Evolutionary conservation across 2,113 vertebrate species (phyloP).

Genomic region (Brachionichthys hirsutus): DNA sequence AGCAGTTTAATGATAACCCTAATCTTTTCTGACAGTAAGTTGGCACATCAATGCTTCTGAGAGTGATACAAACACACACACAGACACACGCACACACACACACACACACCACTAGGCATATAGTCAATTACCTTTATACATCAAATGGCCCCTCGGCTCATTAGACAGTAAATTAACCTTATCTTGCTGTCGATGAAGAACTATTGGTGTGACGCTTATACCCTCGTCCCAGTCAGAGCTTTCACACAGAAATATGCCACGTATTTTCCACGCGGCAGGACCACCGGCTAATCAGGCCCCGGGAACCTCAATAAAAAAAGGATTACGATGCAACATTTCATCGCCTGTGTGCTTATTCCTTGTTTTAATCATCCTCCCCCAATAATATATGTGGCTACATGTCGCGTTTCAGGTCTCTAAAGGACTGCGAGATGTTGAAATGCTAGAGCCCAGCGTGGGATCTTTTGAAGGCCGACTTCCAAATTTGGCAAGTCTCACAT

Average conservation of each 20-base stretch:
- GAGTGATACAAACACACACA: background rate
- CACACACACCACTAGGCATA: conserved; percentile 39
- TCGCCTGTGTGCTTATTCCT: conserved; percentile 50
- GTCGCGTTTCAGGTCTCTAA: conserved; percentile 34
- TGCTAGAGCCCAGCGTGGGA: conserved; percentile 50
- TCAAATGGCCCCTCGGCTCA: conserved; percentile 61
- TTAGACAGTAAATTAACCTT: conserved; percentile 72
- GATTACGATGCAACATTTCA: conserved; percentile 60
- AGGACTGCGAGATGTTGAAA: conserved; percentile 34
- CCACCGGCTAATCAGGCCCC: conserved; percentile 42
- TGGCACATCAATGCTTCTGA: conserved; percentile 26
- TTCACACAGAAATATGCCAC: conserved; percentile 38
- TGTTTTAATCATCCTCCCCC: conserved; percentile 50
- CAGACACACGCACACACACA: background rate
- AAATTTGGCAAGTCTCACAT: conserved; percentile 15
- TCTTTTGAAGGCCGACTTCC: conserved; percentile 40
- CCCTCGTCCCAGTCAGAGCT: conserved; percentile 32
- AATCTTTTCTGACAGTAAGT: conserved; percentile 41
- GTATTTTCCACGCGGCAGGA: conserved; percentile 61
- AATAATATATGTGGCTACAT: conserved; percentile 50
- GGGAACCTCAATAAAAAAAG: conserved; percentile 73
- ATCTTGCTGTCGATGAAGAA: conserved; percentile 65
- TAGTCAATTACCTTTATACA: conserved; percentile 76
- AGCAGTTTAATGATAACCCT: conserved; percentile 47
- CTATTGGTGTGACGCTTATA: conserved; percentile 36